Percentiles rank a stretch among this genome's conserved stretches.
Evolutionary conservation across 2,113 vertebrate species (phyloP).

Genomic region (mouse (Mus musculus)): DNA sequence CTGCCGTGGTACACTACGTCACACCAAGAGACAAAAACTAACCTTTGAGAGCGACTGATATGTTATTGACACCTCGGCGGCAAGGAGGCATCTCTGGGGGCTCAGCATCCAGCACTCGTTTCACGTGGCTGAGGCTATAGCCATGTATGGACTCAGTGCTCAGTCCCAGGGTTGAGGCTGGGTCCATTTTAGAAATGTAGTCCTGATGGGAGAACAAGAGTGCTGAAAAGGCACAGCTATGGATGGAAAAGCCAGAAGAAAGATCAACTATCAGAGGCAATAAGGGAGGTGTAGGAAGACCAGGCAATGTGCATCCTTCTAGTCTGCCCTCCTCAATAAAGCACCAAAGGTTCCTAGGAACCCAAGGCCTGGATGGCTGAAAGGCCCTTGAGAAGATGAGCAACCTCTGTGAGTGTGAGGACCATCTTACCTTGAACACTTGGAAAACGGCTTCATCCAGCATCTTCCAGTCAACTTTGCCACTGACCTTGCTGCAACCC

Average conservation of each 20-base stretch:
- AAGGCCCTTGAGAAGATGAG: background rate
- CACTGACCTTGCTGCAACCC: slow-evolving; percentile 90
- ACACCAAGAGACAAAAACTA: slow-evolving; percentile 34
- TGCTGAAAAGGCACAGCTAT: background rate
- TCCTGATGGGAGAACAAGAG: slow-evolving; percentile 85
- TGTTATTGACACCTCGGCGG: slow-evolving; percentile 88
- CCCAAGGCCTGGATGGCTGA: background rate
- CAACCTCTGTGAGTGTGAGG: rapidly evolving
- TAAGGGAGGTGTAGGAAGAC: rapidly evolving
- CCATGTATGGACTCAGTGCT: slow-evolving; percentile 92
- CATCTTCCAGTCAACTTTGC: slow-evolving; percentile 92
- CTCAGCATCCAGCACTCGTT: slow-evolving; percentile 90
- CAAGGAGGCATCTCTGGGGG: slow-evolving; percentile 89
- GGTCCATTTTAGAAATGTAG: slow-evolving; percentile 95
- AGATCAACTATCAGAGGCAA: background rate
- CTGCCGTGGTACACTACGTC: rapidly evolving
- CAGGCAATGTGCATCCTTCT: background rate
- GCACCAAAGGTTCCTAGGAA: background rate
- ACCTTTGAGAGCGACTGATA: slow-evolving; percentile 94
- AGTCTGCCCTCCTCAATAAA: background rate
- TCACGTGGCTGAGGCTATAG: slow-evolving; percentile 93
- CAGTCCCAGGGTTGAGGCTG: slow-evolving; percentile 93
- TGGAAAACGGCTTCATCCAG: slow-evolving; percentile 94
- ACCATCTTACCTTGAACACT: slow-evolving; percentile 91
- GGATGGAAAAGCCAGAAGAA: rapidly evolving